Conservation (phyloP, 2,888 invertebrate genomes). For the Pammene fasciana region DNA sequence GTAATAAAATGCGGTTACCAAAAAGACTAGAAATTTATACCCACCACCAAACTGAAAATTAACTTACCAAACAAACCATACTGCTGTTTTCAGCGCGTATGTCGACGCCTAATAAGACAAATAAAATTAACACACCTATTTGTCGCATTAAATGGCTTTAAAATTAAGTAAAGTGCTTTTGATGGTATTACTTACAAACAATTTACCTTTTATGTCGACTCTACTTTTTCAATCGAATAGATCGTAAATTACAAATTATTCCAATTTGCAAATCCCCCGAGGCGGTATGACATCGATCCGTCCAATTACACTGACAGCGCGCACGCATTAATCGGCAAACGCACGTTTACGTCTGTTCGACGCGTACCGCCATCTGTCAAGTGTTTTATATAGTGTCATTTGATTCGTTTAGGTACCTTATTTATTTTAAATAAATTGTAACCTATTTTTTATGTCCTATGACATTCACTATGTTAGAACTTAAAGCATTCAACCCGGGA, state of each 20-base stretch:
- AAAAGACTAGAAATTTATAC: too few relatives aligned
- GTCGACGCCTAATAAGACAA: too few relatives aligned
- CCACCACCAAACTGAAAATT: too few relatives aligned
- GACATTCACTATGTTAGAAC: too few relatives aligned
- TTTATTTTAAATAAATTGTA: background rate
- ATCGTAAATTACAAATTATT: slow-evolving; percentile 30
- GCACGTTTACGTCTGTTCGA: slow-evolving; percentile 23
- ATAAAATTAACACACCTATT: too few relatives aligned
- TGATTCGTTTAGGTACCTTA: background rate
- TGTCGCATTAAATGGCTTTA: too few relatives aligned
- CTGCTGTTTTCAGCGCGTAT: too few relatives aligned
- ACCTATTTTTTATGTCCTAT: background rate
- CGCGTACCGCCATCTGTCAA: slow-evolving; percentile 13
- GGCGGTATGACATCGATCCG: slow-evolving; percentile 31
- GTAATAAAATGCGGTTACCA: too few relatives aligned
- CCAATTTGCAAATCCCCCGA: slow-evolving; percentile 30
- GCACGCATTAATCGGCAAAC: slow-evolving; percentile 28
- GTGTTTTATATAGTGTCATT: slow-evolving; percentile 1
- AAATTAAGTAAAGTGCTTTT: too few relatives aligned
- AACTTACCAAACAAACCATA: too few relatives aligned
- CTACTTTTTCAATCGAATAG: slow-evolving; percentile 25
- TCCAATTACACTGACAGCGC: slow-evolving; percentile 26
- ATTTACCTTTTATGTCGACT: background rate
- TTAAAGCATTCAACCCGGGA: too few relatives aligned
- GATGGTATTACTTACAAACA: background rate